Evolutionary conservation across 2,113 vertebrate species (phyloP), one percentile per base, ranked within the genome.

Genomic region (Upupa epops): DNA sequence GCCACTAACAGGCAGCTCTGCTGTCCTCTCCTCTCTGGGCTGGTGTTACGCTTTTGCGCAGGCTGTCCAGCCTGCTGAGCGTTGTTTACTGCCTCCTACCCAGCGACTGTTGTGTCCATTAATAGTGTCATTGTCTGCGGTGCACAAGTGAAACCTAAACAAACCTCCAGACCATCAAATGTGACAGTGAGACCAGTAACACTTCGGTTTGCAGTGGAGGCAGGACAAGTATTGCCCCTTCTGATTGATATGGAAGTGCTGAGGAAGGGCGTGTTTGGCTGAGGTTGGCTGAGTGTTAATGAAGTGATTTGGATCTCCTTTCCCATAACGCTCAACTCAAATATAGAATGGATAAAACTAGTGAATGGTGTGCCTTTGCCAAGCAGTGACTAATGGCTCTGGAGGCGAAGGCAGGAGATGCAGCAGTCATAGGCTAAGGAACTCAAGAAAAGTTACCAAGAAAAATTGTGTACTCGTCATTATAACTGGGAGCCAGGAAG

Each of bases 251-350:
- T 0, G 16, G 59, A 74, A 51, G 26, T 82, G 92, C 66, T 59
- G 55, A 76, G 63, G 1, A 11, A 95, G 59, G 11, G 31, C 8
- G 2, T 65, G 31, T 84, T 93, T 94, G 83, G 21, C 55, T 78
- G 85, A 92, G 65, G 58, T 93, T 73, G 84, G 45, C 3, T 58
- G 17, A 54, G 40, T 82, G 49, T 86, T 93, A 88, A 86, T 84
- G 66, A 61, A 84, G 40, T 51, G 1, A 73, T 84, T 87, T 0
- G 1, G 17, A 73, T 93, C 48, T 91, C 16, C 45, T 61, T 82
- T 90, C 26, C 59, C 55, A 16, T 69, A 69, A 34, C 70, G 42
- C 36, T 22, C 36, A 92, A 75, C 18, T 93, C 77, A 88, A 81
- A 94, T 86, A 92, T 25, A 61, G 54, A 78, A 65, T 34, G 36